Evolutionary conservation across 2,797 vertebrate genomes (phyloP).

Genomic region (Delichon dasypus): DNA sequence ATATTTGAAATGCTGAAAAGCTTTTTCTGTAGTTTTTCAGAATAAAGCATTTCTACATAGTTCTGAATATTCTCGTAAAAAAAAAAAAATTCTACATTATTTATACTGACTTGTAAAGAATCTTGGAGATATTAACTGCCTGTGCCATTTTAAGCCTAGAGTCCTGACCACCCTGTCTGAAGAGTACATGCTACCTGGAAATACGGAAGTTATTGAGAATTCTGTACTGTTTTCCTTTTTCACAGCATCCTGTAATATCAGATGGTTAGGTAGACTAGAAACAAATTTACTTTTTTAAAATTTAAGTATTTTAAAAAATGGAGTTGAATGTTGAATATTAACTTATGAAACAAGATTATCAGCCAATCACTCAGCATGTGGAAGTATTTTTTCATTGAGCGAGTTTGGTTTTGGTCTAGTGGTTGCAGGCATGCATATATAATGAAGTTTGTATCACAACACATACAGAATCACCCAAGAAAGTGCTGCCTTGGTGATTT

Average conservation of each 20-base stretch:
- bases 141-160: slow-evolving; percentile 29
- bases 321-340: background rate
- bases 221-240: background rate
- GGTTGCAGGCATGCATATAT: background rate
- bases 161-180: background rate
- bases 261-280: background rate
- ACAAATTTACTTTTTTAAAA: background rate
- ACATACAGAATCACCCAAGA: background rate
- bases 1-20: background rate
- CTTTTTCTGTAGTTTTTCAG: background rate
- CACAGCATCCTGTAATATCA: background rate
- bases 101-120: slow-evolving; percentile 59
- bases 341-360: background rate
- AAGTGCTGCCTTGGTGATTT: slow-evolving; percentile 49
- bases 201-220: background rate
- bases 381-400: background rate
- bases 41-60: slow-evolving; percentile 39
- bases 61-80: slow-evolving; percentile 39
- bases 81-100: slow-evolving; percentile 49
- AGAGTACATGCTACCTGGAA: background rate
- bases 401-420: background rate
- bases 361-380: background rate
- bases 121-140: slow-evolving; percentile 37
- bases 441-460: slow-evolving; percentile 11
- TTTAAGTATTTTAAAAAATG: background rate